A percentile compares a stretch with the other conserved stretches of the same genome.
Conservation (phyloP, 2,797 vertebrate genomes). For the Pseudochaenichthys georgianus region DNA sequence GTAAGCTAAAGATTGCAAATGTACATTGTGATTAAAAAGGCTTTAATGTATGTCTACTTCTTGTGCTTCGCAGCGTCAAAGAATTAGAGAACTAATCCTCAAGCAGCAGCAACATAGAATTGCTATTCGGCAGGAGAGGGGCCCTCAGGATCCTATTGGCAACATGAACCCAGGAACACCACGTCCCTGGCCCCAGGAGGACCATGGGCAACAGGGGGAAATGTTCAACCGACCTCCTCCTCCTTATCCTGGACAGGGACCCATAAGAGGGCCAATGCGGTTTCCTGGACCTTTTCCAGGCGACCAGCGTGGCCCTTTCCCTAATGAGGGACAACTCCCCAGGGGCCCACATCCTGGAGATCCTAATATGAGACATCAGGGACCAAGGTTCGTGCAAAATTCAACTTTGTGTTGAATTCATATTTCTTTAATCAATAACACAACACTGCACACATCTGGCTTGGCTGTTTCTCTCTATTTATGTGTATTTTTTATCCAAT, state of each 20-base stretch:
- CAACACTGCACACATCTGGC: neutral
- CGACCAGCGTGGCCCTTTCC: constrained; percentile 88
- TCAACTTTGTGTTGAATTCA: neutral
- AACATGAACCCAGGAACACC: constrained; percentile 82
- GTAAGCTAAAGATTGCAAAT: neutral
- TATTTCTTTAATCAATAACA: constrained; percentile 2
- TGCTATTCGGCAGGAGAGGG: constrained; percentile 93
- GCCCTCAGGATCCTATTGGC: constrained; percentile 83
- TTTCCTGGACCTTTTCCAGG: constrained; percentile 89
- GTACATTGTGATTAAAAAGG: constrained; percentile 5
- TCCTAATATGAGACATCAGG: constrained; percentile 89
- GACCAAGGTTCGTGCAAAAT: constrained; percentile 88
- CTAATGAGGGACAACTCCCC: constrained; percentile 88
- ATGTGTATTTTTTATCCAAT: constrained; percentile 30
- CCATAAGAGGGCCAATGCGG: constrained; percentile 87
- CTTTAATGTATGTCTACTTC: constrained; percentile 1
- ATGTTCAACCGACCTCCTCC: constrained; percentile 94
- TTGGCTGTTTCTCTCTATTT: neutral
- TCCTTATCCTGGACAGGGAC: constrained; percentile 93
- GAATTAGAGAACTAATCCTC: constrained; percentile 95
- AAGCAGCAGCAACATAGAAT: constrained; percentile 97
- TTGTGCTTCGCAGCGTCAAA: constrained; percentile 88
- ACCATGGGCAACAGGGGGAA: constrained; percentile 83
- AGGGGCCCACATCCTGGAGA: constrained; percentile 89
- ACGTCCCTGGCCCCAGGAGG: constrained; percentile 93